Evolutionary conservation across 2,797 vertebrate genomes (phyloP).

Genomic region (Danio jaintianensis): DNA sequence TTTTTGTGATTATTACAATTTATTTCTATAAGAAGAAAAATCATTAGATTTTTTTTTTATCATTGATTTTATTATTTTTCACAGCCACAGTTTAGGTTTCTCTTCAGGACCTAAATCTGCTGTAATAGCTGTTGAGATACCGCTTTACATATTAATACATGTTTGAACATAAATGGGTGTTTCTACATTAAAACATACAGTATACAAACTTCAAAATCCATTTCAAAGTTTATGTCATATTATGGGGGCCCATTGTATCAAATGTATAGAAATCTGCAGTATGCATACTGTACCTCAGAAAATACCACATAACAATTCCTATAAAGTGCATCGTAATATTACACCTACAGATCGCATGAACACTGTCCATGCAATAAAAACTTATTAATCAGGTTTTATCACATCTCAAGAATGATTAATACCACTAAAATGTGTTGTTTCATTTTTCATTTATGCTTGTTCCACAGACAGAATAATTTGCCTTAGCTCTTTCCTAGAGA

Average conservation of each 20-base stretch:
- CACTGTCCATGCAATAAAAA: neutral
- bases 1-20: neutral
- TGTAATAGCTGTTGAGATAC: neutral
- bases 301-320: neutral
- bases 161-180: neutral
- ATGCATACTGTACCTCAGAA: neutral
- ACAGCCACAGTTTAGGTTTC: neutral
- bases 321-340: neutral
- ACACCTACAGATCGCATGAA: neutral
- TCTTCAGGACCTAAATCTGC: too few relatives aligned
- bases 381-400: neutral
- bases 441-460: neutral
- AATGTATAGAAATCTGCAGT: neutral
- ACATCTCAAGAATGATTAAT: neutral
- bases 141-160: neutral
- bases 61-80: neutral
- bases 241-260: neutral
- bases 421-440: neutral
- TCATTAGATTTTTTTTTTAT: too few relatives aligned
- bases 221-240: neutral
- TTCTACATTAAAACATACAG: neutral
- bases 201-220: too few relatives aligned
- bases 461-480: neutral
- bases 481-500: neutral
- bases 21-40: too few relatives aligned